Base-by-base conservation (phyloP, 2,113 vertebrate genomes). In the Taurulus bubalis region DNA sequence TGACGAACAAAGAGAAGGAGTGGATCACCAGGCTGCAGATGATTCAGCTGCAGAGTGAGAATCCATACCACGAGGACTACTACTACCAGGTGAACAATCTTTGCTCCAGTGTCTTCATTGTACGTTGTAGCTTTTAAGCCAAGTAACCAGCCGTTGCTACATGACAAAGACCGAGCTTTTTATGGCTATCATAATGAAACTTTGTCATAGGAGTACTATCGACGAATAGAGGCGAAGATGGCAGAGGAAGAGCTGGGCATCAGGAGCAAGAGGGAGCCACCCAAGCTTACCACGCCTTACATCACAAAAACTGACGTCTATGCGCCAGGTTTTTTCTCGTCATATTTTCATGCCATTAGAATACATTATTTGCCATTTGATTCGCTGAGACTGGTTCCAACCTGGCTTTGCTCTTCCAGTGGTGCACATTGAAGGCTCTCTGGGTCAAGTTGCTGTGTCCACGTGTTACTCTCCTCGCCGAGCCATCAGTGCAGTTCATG, bases 31-130 rank as follows among this genome's bases (percentile, higher is more conserved):
- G 96, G 72, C 94, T 99, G 75, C 95, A 98, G 85, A 99, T 99
- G 98, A 96, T 97, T 55, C 98, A 99, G 92, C 93, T 99, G 76
- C 98, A 99, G 92, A 98, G 97, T 3, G 96, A 99, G 83, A 98
- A 97, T 62, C 95, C 96, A 0, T 94, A 94, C 80, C 91, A 96
- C 4, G 96, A 99, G 76, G 98, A 99, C 72, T 98, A 98, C 79
- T 99, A 99, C 81, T 99, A 99, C 85, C 97, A 99, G 96, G 98
- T 98, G 51, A 26, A 36, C 68, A 26, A 20, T 12, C 22, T 72
- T 34, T 3, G 12, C 16, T 49, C 16, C 3, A 0, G 3, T 45
- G 3, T 67, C 8, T 51, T 58, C 5, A 6, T 55, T 4, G 18
- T 34, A 0, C 8, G 6, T 55, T 2, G 14, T 34, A 0, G 0